These are phyloP conservation scores for Ophonus ardosiacus DNA, from an alignment of 2,888 invertebrate genomes.

Conservation along the genomic window DNA sequence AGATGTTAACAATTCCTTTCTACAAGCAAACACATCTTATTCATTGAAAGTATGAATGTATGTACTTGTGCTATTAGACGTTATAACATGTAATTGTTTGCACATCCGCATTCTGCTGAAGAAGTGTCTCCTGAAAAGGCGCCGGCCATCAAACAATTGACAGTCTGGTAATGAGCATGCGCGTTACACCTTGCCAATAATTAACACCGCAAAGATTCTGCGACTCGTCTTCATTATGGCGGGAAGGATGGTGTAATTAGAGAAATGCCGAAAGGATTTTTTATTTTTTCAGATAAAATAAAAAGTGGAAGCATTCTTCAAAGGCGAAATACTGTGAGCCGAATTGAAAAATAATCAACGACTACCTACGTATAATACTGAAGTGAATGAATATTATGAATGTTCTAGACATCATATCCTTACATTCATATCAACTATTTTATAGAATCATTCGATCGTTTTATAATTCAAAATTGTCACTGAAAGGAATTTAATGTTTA, in stretches of 20 bases:
- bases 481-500: background rate
- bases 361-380: too few species aligned
- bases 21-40: background rate
- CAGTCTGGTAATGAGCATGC: constrained; percentile 44
- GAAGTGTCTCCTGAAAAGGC: constrained; percentile 43
- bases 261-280: background rate
- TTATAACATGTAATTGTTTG: constrained; percentile 23
- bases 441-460: too few species aligned
- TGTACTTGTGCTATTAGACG: constrained; percentile 12
- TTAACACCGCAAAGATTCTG: constrained; percentile 39
- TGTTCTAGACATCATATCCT: too few species aligned
- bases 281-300: background rate
- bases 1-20: background rate
- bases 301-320: background rate
- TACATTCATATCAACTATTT: too few species aligned
- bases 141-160: constrained; percentile 49
- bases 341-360: too few species aligned
- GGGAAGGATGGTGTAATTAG: constrained; percentile 11
- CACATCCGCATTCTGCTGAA: constrained; percentile 41
- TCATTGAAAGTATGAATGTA: background rate
- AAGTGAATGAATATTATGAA: too few species aligned
- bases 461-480: too few species aligned
- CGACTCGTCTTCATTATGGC: constrained; percentile 45
- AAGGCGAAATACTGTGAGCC: too few species aligned
- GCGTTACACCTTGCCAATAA: constrained; percentile 50